A percentile compares a stretch with the other conserved stretches of the same genome.
Evolutionary conservation across 2,888 invertebrate species (phyloP).

Genomic region (Deilephila elpenor): DNA sequence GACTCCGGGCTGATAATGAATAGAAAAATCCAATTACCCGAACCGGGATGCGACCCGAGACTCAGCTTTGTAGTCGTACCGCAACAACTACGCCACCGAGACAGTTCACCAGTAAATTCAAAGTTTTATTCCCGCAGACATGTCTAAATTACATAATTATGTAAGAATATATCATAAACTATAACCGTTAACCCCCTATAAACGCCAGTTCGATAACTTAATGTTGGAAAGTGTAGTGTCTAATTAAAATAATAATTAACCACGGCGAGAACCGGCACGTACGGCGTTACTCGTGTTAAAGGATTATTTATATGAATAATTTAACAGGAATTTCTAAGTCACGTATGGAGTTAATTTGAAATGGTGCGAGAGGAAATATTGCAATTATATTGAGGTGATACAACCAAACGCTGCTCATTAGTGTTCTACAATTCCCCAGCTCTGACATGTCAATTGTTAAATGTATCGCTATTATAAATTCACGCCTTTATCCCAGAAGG

Average conservation of each 20-base stretch:
- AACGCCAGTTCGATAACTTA: not conserved
- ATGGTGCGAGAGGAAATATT: conserved; percentile 41
- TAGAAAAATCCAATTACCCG: too few relatives aligned
- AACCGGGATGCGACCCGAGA: too few relatives aligned
- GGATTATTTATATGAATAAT: conserved; percentile 60
- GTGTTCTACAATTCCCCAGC: too few relatives aligned
- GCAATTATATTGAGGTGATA: not conserved
- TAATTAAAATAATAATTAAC: conserved; percentile 28
- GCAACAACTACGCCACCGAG: too few relatives aligned
- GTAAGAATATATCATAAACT: not conserved
- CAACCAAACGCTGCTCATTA: not conserved
- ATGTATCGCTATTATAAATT: too few relatives aligned
- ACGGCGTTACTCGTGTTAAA: conserved; percentile 12
- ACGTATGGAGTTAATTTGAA: conserved; percentile 64
- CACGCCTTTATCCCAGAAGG: too few relatives aligned
- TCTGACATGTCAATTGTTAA: too few relatives aligned
- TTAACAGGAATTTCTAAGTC: conserved; percentile 61
- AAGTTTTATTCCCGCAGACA: too few relatives aligned
- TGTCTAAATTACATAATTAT: too few relatives aligned
- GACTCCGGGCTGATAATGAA: too few relatives aligned
- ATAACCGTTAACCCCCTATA: not conserved
- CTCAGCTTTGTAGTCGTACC: too few relatives aligned
- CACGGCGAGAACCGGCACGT: not conserved
- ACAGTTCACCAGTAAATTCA: too few relatives aligned
- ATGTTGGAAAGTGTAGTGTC: conserved; percentile 1